Evolutionary conservation across 2,113 vertebrate species (phyloP), one percentile per base, ranked within the genome.

Genomic region (Oriolus oriolus): DNA sequence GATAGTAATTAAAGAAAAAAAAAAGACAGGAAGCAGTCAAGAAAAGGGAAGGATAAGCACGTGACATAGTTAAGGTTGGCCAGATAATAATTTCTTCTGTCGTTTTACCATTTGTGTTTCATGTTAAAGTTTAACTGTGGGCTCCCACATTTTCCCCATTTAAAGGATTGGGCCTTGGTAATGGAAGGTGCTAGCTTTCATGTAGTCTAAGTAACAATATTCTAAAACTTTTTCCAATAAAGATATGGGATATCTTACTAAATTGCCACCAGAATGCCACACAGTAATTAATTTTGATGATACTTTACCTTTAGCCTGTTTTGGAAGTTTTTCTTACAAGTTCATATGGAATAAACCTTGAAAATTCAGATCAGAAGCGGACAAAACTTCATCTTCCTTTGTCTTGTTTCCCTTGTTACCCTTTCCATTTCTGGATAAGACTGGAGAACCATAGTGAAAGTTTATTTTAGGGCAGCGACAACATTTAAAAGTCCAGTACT

Each of bases 1-100:
- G 27, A 45, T 5, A 53, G 15, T 37, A 33, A 52, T 59, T 66
- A 21, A 80, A 59, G 49, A 53, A 30, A 30, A 20, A 16, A 9
- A 11, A 26, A 33, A 8, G 3, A 4, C 2, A 26, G 2, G 5
- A 5, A 54, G 11, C 8, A 22, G 21, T 69, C n/a, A 68, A 35
- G 47, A 53, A 74, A 68, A 47, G 16, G 16, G 9, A 57, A 45
- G 35, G 9, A 35, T 70, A 53, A 53, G 16, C 0, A 0, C 1
- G 5, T 1, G 2, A 22, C 11, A 13, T 33, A 57, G 15, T 77
- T 37, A 45, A 53, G 22, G 12, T 77, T 69, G 33, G 18, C 39
- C 22, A 60, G 33, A 16, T 35, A 83, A 42, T 52, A 44, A 31
- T 61, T 37, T 33, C 11, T 37, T 66, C 21, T 68, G 11, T 77